Conservation (phyloP, 2,888 invertebrate genomes). For the Pristionchus maxplancki region DNA sequence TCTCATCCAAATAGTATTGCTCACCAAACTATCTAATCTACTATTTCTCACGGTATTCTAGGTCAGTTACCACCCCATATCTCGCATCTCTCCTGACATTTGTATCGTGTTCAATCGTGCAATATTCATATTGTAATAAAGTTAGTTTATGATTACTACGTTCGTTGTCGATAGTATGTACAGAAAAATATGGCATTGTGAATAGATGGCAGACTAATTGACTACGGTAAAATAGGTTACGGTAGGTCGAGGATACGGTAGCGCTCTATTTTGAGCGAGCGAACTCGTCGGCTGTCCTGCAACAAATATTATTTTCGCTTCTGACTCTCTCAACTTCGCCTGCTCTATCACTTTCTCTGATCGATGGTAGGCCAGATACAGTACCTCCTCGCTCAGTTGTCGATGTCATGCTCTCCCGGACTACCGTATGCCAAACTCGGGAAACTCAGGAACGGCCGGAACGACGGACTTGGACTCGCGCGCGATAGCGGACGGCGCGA, state of each 20-base stretch:
- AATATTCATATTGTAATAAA: not conserved
- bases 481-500: not conserved
- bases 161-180: not conserved
- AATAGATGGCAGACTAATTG: too few relatives aligned
- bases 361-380: conserved; percentile 8
- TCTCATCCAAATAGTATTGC: not conserved
- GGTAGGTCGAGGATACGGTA: not conserved
- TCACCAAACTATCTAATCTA: not conserved
- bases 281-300: not conserved
- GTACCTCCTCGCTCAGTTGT: conserved; percentile 28
- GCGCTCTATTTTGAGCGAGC: not conserved
- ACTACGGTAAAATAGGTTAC: not conserved
- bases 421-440: not conserved
- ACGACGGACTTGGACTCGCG: conserved; percentile 28
- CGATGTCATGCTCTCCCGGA: not conserved
- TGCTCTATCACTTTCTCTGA: not conserved
- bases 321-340: not conserved
- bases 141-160: not conserved
- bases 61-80: not conserved
- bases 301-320: not conserved
- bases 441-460: not conserved
- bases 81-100: not conserved
- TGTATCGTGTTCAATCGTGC: not conserved
- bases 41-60: not conserved
- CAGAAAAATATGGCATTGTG: not conserved